Base-by-base conservation (phyloP, 2,113 vertebrate genomes). In the Corythornis cristatus region DNA sequence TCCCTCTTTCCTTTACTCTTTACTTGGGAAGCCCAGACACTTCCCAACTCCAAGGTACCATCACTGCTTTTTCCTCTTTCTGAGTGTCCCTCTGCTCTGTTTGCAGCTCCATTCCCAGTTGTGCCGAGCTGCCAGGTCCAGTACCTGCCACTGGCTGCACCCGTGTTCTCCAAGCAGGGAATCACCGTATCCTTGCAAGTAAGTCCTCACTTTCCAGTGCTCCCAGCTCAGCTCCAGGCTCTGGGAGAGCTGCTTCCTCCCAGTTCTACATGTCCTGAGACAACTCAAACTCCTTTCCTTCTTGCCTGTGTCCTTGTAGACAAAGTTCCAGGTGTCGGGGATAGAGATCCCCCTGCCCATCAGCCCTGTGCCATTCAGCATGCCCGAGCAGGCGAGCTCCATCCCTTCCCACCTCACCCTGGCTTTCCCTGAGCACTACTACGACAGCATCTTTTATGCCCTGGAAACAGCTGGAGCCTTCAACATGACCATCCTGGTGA, bases 91-190 rank as follows among this genome's bases (percentile, higher is more conserved):
- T 75, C 61, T 75, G 65, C 70, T 89, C 5, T 2, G 3, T 64
- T 92, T 86, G 73, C 92, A 96, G 96, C 75, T 22, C 93, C 21
- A 14, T 86, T 94, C 88, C 94, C 94, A 3, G 1, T 96, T 85
- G 91, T 92, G 0, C 85, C 92, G 0, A 89, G 22, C 60, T 96
- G 94, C 33, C 93, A 91, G 66, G 21, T 85, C 75, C 96, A 87
- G 75, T 96, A 96, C 56, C 42, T 87, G 71, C 96, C 96, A 4
- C 85, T 96, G 92, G 96, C 96, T 64, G 87, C 60, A 8, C 96
- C 96, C 21, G 8, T 94, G 71, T 83, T 91, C 85, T 94, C 94
- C 0, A 18, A 95, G 54, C 94, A 96, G 74, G 94, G 96, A 33
- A 85, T 96, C 82, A 79, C 72, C 64, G 19, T 96, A 15, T 96